Conservation (phyloP, 2,888 invertebrate genomes). For the Caenorhabditis parvicauda region DNA sequence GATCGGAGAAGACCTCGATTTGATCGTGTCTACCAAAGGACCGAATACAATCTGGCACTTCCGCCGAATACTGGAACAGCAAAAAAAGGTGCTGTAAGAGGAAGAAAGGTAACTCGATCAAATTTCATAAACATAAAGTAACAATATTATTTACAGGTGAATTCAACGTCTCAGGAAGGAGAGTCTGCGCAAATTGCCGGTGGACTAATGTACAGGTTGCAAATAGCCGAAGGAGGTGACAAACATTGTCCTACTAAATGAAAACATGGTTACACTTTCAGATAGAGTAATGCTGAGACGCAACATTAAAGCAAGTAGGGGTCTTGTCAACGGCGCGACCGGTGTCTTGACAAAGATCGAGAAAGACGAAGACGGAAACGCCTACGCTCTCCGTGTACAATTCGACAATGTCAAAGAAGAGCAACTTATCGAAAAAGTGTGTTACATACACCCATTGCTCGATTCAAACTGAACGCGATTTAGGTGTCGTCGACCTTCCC, state of each 20-base stretch:
- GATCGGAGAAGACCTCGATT: too few species aligned
- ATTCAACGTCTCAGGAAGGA: not conserved
- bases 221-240: slow-evolving; percentile 2
- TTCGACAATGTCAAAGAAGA: too few species aligned
- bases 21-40: not conserved
- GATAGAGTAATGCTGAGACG: slow-evolving; percentile 15
- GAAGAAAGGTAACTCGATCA: too few species aligned
- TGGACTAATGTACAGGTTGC: not conserved
- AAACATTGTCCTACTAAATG: too few species aligned
- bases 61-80: not conserved
- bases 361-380: not conserved
- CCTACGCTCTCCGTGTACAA: too few species aligned
- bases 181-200: not conserved
- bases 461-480: not conserved
- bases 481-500: not conserved
- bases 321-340: slow-evolving; percentile 18
- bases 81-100: too few species aligned
- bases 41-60: not conserved
- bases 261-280: too few species aligned
- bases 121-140: too few species aligned
- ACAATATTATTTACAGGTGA: too few species aligned
- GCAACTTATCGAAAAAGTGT: too few species aligned
- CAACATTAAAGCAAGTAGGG: slow-evolving; percentile 3
- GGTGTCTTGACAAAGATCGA: slow-evolving; percentile 6
- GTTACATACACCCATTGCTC: not conserved